Conservation (phyloP, 2,888 invertebrate genomes). For the Macrophya annulata region DNA sequence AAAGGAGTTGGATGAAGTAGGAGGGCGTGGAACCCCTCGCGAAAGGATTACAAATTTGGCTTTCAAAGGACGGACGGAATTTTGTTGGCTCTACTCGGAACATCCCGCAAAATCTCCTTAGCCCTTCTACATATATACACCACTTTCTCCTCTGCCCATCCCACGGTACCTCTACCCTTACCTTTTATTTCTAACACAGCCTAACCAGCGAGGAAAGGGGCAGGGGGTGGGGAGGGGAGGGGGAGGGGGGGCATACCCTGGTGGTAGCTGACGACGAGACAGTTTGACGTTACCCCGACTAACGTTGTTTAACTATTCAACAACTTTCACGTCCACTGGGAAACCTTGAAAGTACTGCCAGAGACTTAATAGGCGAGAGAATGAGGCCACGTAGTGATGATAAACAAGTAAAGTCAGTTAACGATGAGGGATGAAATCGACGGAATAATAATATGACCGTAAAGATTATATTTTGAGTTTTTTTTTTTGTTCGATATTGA, state of each 20-base stretch:
- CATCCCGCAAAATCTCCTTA: conserved; percentile 55
- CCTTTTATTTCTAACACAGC: neutral
- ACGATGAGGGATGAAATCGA: neutral
- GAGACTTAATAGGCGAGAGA: conserved; percentile 16
- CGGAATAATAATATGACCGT: neutral
- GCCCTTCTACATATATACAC: conserved; percentile 24
- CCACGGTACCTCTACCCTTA: neutral
- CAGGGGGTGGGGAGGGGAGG: no score
- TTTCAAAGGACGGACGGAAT: conserved; percentile 54
- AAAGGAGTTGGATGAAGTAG: conserved; percentile 24
- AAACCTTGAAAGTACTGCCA: neutral
- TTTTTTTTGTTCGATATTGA: conserved; percentile 19
- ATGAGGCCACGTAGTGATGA: neutral
- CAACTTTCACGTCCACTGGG: conserved; percentile 33
- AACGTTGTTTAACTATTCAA: conserved; percentile 42
- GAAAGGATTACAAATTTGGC: conserved; percentile 58
- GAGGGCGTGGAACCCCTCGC: conserved; percentile 21
- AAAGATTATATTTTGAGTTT: conserved; percentile 8
- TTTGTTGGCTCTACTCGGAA: conserved; percentile 55
- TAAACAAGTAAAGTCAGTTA: neutral
- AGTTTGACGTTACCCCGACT: conserved; percentile 41
- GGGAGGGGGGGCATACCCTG: neutral
- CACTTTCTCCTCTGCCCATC: conserved; percentile 56
- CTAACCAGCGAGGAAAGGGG: neutral
- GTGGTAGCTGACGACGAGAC: conserved; percentile 14